phyloP scores from a whole-genome alignment of 2,113 vertebrate species.

The Chlorodrepanis virens region DNA sequence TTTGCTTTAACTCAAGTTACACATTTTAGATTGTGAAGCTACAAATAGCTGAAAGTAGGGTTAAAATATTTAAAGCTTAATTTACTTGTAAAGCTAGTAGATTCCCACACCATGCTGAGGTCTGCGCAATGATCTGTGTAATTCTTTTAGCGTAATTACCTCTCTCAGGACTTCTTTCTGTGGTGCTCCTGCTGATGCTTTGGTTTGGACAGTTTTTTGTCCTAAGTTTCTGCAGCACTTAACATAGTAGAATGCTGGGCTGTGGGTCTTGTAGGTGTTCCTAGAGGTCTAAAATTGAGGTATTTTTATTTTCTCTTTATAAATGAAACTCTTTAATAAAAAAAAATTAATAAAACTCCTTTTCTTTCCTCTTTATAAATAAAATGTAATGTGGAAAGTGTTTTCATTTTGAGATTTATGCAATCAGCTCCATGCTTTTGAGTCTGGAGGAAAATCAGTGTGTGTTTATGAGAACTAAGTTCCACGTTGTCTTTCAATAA shows the following conservation, averaged over 20 bases:
- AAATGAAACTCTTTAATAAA: neutral
- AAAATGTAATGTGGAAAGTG: neutral
- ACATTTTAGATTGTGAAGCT: neutral
- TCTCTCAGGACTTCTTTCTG: fast-evolving
- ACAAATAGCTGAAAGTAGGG: neutral
- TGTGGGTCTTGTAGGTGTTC: neutral
- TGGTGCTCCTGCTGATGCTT: neutral
- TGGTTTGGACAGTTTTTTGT: neutral
- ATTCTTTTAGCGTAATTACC: neutral
- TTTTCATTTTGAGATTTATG: neutral
- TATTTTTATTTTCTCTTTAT: neutral
- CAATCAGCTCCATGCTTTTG: neutral
- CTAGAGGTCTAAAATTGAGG: neutral
- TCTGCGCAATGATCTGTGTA: neutral
- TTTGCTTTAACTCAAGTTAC: neutral
- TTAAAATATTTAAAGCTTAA: neutral
- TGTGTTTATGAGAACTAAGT: neutral
- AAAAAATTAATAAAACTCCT: neutral
- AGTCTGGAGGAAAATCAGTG: neutral
- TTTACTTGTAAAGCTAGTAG: neutral
- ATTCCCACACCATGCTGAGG: neutral
- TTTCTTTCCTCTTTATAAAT: neutral
- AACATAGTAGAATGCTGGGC: fast-evolving
- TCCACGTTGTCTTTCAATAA: neutral
- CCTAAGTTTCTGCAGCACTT: neutral